phyloP scores from a whole-genome alignment of 2,888 invertebrate genomes.

The Pachydiplax longipennis region DNA sequence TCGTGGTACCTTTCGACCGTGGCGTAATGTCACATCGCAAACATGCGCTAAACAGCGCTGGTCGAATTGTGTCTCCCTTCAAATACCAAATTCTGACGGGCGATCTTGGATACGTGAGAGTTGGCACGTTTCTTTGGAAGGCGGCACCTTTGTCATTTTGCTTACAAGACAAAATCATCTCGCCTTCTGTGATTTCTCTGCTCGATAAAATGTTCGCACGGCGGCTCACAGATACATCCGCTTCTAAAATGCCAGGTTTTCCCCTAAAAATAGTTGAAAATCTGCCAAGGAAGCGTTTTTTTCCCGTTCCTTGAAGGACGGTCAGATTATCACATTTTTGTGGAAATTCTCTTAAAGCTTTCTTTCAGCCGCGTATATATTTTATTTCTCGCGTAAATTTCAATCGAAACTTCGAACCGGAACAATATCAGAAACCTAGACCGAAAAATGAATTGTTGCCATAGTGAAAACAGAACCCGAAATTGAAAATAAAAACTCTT shows the following conservation, averaged over 20 bases:
- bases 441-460: no score
- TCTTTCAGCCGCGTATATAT: no score
- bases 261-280: constrained; percentile 16
- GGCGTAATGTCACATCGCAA: no score
- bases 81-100: background rate
- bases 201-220: constrained; percentile 15
- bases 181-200: background rate
- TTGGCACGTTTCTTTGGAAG: background rate
- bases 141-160: background rate
- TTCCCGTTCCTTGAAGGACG: background rate
- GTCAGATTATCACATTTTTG: background rate
- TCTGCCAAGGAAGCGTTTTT: background rate
- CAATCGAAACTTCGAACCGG: no score
- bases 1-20: no score
- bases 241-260: background rate
- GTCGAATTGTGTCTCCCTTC: background rate
- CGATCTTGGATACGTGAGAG: background rate
- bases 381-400: no score
- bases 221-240: background rate
- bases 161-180: background rate
- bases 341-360: background rate
- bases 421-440: no score
- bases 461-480: no score
- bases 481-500: no score
- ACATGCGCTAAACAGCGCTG: background rate